Evolutionary conservation across 1,140 invertebrate genomes (phyloP).

Genomic region (Euura lappo): DNA sequence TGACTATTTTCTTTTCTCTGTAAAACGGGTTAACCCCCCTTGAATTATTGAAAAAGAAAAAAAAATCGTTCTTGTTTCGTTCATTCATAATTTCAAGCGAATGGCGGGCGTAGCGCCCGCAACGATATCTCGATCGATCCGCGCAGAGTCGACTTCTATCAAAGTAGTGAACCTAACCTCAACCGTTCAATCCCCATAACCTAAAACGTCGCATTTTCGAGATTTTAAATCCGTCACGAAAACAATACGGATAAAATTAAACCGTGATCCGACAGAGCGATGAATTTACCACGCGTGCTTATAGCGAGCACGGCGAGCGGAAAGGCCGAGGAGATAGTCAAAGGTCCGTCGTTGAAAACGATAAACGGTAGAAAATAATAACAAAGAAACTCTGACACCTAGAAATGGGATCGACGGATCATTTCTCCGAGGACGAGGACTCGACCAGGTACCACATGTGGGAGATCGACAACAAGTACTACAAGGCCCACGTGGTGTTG

Average conservation of each 20-base stretch:
- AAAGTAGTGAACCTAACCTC: not conserved
- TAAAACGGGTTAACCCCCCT: no score
- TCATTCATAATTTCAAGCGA: no score
- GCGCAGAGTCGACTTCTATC: not conserved
- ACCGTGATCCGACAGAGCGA: conserved; percentile 10
- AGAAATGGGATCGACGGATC: conserved; percentile 52
- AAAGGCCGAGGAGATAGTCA: conserved; percentile 48
- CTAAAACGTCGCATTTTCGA: no score
- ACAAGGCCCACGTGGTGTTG: conserved; percentile 65
- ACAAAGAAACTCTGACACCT: conserved; percentile 40
- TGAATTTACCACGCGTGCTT: conserved; percentile 48
- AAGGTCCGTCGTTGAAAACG: conserved; percentile 39
- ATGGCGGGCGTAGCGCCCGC: no score
- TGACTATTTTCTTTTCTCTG: no score
- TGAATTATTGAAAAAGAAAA: no score
- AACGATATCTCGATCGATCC: not conserved
- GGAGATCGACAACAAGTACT: conserved; percentile 74
- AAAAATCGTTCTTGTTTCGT: no score
- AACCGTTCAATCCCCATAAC: no score
- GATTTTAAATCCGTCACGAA: no score
- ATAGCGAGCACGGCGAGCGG: conserved; percentile 42
- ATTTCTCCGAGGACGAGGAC: conserved; percentile 41
- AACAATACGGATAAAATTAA: not conserved
- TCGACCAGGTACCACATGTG: conserved; percentile 62
- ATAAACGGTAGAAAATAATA: conserved; percentile 1